Evolutionary conservation across 1,140 invertebrate species (phyloP).

Genomic region (Calliopsis andreniformis): DNA sequence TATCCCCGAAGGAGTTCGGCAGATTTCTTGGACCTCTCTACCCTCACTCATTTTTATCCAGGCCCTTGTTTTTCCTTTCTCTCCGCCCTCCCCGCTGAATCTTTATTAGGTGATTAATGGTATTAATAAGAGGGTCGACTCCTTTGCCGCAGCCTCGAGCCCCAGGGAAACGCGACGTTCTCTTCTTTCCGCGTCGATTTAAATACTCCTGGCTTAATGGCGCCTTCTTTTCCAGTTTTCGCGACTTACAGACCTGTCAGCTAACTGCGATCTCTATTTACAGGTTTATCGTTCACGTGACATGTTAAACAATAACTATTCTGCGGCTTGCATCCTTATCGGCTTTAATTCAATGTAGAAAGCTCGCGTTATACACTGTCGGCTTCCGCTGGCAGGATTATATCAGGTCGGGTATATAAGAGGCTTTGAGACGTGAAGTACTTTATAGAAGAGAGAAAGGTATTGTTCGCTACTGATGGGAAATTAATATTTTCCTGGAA

Average conservation of each 20-base stretch:
- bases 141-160: not conserved
- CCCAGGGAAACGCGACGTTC: conserved; percentile 15
- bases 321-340: not conserved
- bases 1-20: conserved; percentile 45
- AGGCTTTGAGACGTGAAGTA: not conserved
- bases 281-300: not conserved
- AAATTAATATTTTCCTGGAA: not conserved
- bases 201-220: conserved; percentile 41
- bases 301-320: not conserved
- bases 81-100: conserved; percentile 11
- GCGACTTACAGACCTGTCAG: not conserved
- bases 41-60: conserved; percentile 21
- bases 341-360: not conserved
- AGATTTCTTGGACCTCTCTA: conserved; percentile 52
- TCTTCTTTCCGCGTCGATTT: conserved; percentile 28
- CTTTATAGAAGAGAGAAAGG: not conserved
- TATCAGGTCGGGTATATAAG: not conserved
- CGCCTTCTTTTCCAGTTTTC: conserved; percentile 4
- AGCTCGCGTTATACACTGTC: not conserved
- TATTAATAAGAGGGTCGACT: conserved; percentile 66
- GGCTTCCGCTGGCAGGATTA: not conserved
- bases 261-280: conserved; percentile 2
- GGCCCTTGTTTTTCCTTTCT: conserved; percentile 53
- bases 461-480: not conserved
- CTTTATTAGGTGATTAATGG: conserved; percentile 67